Percentiles rank a stretch among this genome's conserved stretches.
Evolutionary conservation across 2,113 vertebrate species (phyloP).

Genomic region (Leuciscus idus): DNA sequence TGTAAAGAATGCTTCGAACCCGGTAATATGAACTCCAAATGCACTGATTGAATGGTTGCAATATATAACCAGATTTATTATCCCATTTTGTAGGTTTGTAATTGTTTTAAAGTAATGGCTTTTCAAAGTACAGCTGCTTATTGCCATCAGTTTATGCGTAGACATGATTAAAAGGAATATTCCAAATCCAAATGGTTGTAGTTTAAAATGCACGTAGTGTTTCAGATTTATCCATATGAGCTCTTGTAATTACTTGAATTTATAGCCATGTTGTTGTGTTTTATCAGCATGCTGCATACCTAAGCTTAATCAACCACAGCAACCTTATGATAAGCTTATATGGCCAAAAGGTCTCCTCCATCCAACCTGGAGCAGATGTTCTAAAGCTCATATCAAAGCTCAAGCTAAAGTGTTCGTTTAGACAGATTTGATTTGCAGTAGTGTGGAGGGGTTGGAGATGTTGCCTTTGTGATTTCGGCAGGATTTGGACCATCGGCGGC

Average conservation of each 20-base stretch:
- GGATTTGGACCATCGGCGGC: conserved; percentile 53
- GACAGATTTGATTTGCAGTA: conserved; percentile 42
- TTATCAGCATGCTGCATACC: conserved; percentile 24
- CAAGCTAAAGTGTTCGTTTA: conserved; percentile 26
- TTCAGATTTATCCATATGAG: neutral
- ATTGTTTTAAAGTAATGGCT: conserved; percentile 71
- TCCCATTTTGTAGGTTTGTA: conserved; percentile 67
- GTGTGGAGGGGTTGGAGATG: conserved; percentile 25
- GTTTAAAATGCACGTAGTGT: conserved; percentile 1
- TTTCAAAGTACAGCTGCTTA: conserved; percentile 27
- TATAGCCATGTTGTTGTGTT: conserved; percentile 26
- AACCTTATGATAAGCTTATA: conserved; percentile 29
- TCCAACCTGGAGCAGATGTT: conserved; percentile 33
- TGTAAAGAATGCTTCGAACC: conserved; percentile 77
- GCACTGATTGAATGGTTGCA: conserved; percentile 75
- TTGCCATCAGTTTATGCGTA: conserved; percentile 27
- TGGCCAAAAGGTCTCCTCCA: conserved; percentile 35
- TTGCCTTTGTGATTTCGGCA: conserved; percentile 44
- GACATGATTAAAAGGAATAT: conserved; percentile 26
- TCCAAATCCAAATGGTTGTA: neutral
- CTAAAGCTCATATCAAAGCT: conserved; percentile 43
- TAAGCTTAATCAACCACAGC: conserved; percentile 22
- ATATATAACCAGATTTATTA: conserved; percentile 69
- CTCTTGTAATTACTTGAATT: conserved; percentile 27
- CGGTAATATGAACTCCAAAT: conserved; percentile 74